Percentiles rank a stretch among this genome's conserved stretches.
These are phyloP conservation scores for Morelia viridis DNA, from an alignment of 2,797 vertebrate genomes.

Conservation along the genomic window DNA sequence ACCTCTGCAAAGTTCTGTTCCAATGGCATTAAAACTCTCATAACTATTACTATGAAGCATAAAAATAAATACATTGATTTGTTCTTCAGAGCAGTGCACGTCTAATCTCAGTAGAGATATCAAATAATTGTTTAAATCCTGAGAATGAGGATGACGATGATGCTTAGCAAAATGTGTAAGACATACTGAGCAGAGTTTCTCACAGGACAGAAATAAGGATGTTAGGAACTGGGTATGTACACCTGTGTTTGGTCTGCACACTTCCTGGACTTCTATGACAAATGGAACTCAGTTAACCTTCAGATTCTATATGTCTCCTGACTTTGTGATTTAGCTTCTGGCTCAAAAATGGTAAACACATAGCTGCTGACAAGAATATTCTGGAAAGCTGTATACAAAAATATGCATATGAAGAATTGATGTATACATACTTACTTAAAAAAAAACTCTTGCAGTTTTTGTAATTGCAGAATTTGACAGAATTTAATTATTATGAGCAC, in stretches of 20 bases:
- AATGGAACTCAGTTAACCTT: neutral
- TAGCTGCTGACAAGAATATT: neutral
- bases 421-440: neutral
- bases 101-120: neutral
- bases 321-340: neutral
- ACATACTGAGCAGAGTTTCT: neutral
- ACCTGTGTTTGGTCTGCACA: neutral
- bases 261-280: neutral
- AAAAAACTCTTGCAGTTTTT: neutral
- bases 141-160: neutral
- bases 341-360: neutral
- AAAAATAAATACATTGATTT: conserved; percentile 20
- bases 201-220: neutral
- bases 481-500: neutral
- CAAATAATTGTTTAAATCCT: neutral
- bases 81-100: neutral
- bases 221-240: neutral
- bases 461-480: neutral
- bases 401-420: neutral
- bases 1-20: neutral
- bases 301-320: neutral
- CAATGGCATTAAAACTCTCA: conserved; percentile 17
- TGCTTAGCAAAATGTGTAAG: neutral
- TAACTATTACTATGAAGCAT: neutral
- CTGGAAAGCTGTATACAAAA: neutral